Evolutionary conservation across 2,797 vertebrate species (phyloP).

Genomic region (Siniperca undulata): DNA sequence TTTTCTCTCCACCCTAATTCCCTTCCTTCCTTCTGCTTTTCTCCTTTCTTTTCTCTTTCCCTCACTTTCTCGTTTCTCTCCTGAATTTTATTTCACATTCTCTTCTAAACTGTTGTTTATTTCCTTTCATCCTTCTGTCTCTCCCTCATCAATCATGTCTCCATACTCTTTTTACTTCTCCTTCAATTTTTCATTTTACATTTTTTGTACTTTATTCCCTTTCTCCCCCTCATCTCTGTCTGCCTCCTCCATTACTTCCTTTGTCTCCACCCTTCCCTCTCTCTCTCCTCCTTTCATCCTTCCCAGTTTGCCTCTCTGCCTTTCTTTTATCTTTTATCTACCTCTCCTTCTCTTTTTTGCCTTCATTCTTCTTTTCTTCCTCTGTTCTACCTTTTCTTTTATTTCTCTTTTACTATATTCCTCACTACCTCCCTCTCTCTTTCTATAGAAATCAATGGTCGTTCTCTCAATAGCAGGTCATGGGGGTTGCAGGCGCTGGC

Average conservation of each 20-base stretch:
- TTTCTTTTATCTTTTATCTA: background rate
- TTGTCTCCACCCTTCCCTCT: constrained; percentile 16
- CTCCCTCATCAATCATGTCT: constrained; percentile 1
- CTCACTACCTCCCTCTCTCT: constrained; percentile 42
- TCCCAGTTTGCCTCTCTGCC: constrained; percentile 6
- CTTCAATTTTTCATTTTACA: background rate
- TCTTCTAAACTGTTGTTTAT: background rate
- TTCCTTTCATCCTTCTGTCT: background rate
- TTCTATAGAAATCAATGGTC: constrained; percentile 82
- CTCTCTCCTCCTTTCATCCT: background rate
- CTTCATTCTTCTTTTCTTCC: constrained; percentile 2
- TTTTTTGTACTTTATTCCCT: background rate
- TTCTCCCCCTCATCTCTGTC: background rate
- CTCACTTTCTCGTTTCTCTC: background rate
- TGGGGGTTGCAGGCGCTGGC: constrained; percentile 66
- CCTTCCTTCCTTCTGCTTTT: background rate
- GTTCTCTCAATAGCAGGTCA: constrained; percentile 86
- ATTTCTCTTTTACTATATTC: constrained; percentile 44
- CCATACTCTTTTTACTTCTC: background rate
- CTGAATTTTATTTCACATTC: background rate
- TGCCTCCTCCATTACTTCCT: background rate
- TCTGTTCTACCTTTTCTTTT: constrained; percentile 25
- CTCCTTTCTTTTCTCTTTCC: background rate
- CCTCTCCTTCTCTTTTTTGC: background rate
- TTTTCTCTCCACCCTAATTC: background rate